Base-by-base conservation (phyloP, 2,797 vertebrate species). In the Antrozous pallidus region DNA sequence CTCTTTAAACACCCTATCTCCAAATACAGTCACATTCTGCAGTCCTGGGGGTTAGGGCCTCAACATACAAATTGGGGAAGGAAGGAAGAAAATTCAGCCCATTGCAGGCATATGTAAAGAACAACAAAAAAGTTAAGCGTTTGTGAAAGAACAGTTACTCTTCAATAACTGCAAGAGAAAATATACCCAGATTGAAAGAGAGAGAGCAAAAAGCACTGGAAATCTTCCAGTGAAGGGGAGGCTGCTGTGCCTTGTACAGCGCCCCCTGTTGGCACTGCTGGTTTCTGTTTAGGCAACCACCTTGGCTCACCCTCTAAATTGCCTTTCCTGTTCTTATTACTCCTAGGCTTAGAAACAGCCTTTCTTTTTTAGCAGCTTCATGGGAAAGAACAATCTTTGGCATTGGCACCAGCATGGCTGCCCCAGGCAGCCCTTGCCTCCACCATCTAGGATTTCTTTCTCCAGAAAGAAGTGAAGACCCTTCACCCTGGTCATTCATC, bases 401-500 rank as follows among this genome's bases (percentile, higher is more conserved):
- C 6, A 22, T 74, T 75, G 31, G 78, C 45, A 83, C 20, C 61
- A 86, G 88, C 2, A 26, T 61, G 93, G 94, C 8, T 1, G 8
- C 93, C 17, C 0, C 67, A 88, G 88, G 96, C 84, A 93, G 73
- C 92, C 79, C 87, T 93, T 36, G 89, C 82, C 89, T 79, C 4
- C 3, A 78, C 96, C 95, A 17, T 96, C 28, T n/a, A 94, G 82
- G 90, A 95, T 17, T 71, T 4, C 2, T 95, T 97, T 97, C 94
- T 93, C 90, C 96, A 71, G 89, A 96, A 97, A 96, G 90, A 96
- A 98, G 93, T 61, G 18, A 83, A 94, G 97, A 96, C 98, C 96
- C 97, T 97, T 98, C 96, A 86, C 92, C 95, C 95, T 91, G 95
- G 93, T 95, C 97, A 98, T 98, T 98, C 97, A 98, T 98, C 98